Evolutionary conservation across 2,888 invertebrate species (phyloP).

Genomic region (Torymus aiolomorphi): DNA sequence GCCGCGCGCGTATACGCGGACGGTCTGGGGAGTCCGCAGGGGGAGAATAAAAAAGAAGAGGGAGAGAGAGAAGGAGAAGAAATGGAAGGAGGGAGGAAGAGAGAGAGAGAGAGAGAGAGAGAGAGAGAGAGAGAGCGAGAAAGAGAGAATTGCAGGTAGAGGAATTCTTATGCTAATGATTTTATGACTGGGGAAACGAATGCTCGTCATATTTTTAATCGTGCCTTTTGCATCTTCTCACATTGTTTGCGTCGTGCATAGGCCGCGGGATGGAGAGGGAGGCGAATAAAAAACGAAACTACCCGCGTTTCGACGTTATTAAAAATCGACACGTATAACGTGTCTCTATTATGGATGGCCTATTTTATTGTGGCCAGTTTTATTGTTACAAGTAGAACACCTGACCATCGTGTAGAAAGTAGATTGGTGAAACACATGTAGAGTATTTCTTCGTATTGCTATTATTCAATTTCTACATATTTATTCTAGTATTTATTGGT

Average conservation of each 20-base stretch:
- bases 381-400: conserved; percentile 10
- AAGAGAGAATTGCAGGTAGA: conserved; percentile 70
- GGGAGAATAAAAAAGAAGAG: conserved; percentile 29
- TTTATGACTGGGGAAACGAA: conserved; percentile 76
- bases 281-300: conserved; percentile 10
- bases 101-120: conserved; percentile 47
- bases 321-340: conserved; percentile 48
- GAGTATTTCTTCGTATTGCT: too few relatives aligned
- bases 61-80: conserved; percentile 48
- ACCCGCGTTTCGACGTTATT: conserved; percentile 34
- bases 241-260: conserved; percentile 48
- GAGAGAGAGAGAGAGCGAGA: conserved; percentile 37
- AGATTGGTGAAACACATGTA: too few relatives aligned
- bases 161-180: conserved; percentile 76
- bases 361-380: conserved; percentile 38
- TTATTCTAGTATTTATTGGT: too few relatives aligned
- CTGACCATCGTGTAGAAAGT: too few relatives aligned
- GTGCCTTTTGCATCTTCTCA: conserved; percentile 60
- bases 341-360: conserved; percentile 34
- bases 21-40: background rate
- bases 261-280: conserved; percentile 14
- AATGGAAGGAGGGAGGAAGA: conserved; percentile 21
- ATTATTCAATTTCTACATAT: too few relatives aligned
- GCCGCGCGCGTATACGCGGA: background rate
- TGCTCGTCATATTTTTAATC: conserved; percentile 76